Evolutionary conservation across 1,140 invertebrate species (phyloP), one percentile per base, ranked within the genome.

Genomic region (Bilobella aurantiaca): DNA sequence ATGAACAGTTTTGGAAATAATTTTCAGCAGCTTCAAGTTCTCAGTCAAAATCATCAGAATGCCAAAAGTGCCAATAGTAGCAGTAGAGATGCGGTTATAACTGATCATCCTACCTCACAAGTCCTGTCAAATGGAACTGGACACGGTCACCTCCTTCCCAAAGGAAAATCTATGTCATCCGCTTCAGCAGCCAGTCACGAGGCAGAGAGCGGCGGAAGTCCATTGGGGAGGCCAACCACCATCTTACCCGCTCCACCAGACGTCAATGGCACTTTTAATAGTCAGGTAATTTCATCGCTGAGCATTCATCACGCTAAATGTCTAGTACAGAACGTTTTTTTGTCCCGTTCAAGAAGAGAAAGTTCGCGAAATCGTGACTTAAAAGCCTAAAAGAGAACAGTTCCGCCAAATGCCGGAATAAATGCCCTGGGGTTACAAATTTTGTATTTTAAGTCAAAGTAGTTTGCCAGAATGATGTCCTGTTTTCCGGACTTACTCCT

Each of bases 1-100:
- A 29, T 59, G 27, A 66, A 53, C 46, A 67, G 63, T 32, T 60
- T 64, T 49, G 30, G 32, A 23, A 72, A 67, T 42, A 69, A 66
- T 65, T n/a, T 67, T 29, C 70, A 67, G 46, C 47, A 67, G n/a
- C 69, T 69, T 49, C 70, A 69, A 18, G 32, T 72, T n/a, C 47
- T 69, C 25, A 67, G 64, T 71, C 64, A 70, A 37, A 67, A 66
- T 58, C 63, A 67, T 14, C 59, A 63, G 12, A 71, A 66, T 66
- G 64, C 64, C 60, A 68, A 61, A 53, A 68, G 62, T 66, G 66
- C 47, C 64, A 63, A 68, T 66, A 59, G 57, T 64, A 42, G 53
- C 58, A 27, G n/a, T n/a, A n/a, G n/a, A n/a, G n/a, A n/a, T n/a
- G n/a, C n/a, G n/a, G n/a, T n/a, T n/a, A n/a, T n/a, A n/a, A n/a